A percentile compares a stretch with the other conserved stretches of the same genome.
phyloP scores from a whole-genome alignment of 2,113 vertebrate species.

The Bagarius yarrelli region DNA sequence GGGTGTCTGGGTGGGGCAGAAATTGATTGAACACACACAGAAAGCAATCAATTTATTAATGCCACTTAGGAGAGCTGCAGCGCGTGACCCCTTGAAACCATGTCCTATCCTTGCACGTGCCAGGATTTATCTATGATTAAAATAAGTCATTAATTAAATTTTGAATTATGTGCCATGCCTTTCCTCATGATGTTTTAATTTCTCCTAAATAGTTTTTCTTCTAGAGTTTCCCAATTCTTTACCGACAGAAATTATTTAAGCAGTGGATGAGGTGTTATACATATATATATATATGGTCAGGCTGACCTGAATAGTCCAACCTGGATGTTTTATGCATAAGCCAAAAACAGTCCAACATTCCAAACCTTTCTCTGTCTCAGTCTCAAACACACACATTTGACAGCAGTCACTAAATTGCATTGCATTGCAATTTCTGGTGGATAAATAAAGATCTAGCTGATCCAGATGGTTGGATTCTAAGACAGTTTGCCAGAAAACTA shows the following conservation, averaged over 20 bases:
- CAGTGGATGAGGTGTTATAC: neutral
- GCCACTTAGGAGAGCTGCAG: constrained; percentile 26
- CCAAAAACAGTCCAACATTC: neutral
- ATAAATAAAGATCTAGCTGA: constrained; percentile 21
- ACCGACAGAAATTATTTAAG: neutral
- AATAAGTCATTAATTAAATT: constrained; percentile 15
- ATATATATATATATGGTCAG: too few species aligned
- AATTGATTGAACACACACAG: constrained; percentile 32
- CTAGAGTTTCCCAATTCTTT: neutral
- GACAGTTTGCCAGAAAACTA: constrained; percentile 44
- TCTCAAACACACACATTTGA: constrained; percentile 4
- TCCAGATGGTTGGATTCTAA: constrained; percentile 31
- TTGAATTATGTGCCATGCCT: neutral
- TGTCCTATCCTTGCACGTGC: neutral
- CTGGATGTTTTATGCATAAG: constrained; percentile 21
- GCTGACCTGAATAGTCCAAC: constrained; percentile 35
- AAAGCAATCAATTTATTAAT: constrained; percentile 47
- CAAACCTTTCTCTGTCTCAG: neutral
- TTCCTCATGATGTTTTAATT: neutral
- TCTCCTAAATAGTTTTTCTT: neutral
- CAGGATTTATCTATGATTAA: constrained; percentile 17
- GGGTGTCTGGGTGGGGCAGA: constrained; percentile 34
- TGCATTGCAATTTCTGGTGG: constrained; percentile 28
- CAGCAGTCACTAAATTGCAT: constrained; percentile 42
- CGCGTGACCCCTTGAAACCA: constrained; percentile 6